These are phyloP conservation scores for Drosophila pachea DNA, from an alignment of 1,140 invertebrate genomes.

Conservation along the genomic window DNA sequence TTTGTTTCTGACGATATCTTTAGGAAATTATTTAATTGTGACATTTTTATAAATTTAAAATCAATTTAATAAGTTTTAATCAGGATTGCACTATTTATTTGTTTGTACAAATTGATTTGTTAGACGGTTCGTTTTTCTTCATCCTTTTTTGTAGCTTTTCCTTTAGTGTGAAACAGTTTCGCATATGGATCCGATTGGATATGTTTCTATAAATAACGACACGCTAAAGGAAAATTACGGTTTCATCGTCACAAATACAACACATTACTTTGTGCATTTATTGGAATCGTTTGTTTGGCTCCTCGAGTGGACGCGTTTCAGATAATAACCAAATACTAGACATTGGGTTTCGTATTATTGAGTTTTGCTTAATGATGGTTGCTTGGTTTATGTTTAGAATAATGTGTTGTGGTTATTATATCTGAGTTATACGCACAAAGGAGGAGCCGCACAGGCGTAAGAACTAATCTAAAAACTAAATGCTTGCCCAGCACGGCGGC, in stretches of 20 bases:
- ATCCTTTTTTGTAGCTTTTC: background rate
- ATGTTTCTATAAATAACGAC: background rate
- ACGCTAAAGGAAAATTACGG: conserved; percentile 19
- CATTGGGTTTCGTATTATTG: conserved; percentile 25
- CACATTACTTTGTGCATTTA: conserved; percentile 75
- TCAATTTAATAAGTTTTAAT: conserved; percentile 18
- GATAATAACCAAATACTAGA: conserved; percentile 37
- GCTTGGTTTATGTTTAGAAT: background rate
- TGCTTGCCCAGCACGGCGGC: conserved; percentile 51
- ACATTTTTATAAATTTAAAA: conserved; percentile 12
- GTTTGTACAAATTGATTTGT: conserved; percentile 38
- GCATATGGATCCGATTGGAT: conserved; percentile 25
- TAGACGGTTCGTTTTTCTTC: conserved; percentile 14
- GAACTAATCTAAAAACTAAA: conserved; percentile 76
- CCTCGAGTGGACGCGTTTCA: conserved; percentile 8
- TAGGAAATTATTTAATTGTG: conserved; percentile 40
- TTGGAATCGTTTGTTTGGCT: conserved; percentile 65
- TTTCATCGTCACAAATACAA: conserved; percentile 68
- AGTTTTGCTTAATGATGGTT: conserved; percentile 10
- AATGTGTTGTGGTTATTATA: conserved; percentile 23
- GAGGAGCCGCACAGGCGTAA: conserved; percentile 61
- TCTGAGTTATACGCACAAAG: conserved; percentile 23
- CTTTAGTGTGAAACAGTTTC: conserved; percentile 25
- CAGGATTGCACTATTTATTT: conserved; percentile 29
- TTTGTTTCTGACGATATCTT: conserved; percentile 16